Evolutionary conservation across 2,888 invertebrate species (phyloP), one percentile per base, ranked within the genome.

Genomic region (Rhaphigaster nebulosa): DNA sequence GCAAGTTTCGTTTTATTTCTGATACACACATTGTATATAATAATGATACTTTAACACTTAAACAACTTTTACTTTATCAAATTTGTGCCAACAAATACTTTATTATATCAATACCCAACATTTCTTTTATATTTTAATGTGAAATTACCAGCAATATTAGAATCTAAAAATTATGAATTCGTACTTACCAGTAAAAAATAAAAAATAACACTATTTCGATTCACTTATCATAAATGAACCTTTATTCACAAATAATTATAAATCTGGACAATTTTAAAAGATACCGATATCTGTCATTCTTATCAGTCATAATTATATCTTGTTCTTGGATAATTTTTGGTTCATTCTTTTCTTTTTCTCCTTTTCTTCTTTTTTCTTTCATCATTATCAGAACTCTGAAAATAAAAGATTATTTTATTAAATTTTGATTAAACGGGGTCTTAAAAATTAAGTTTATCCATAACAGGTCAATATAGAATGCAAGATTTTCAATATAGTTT

Each of bases 381-480:
- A 84, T 84, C 80, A 6, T 80, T n/a, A 84, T 84, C 84, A 45
- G 84, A 84, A 50, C 84, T 84, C 84, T 84, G 45, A 15, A 50
- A 84, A 84, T n/a, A 18, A 84, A 41, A 84, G 6, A n/a, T 45
- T 38, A 34, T 29, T 34, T 76, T 34, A 12, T 65, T 13, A n/a
- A 60, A 65, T 29, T 18, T 65, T 65, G 29, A 29, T n/a, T 60
- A 60, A n/a, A 12, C 52, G 15, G 12, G 52, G 18, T 52, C 52
- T 3, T 52, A 52, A 52, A 18, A 52, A 52, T 45, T n/a, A 65
- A 29, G 29, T 29, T 65, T 29, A 0, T 15, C 3, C 29, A 15
- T 10, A 65, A 65, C 29, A 65, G 60, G 18, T 29, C 29, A 29
- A 15, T 29, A 65, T 29, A 29, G 13, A 65, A 65, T 29, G 15